A percentile compares a stretch with the other conserved stretches of the same genome.
Conservation (phyloP, 2,797 vertebrate species). For the Otolemur crassicaudatus region DNA sequence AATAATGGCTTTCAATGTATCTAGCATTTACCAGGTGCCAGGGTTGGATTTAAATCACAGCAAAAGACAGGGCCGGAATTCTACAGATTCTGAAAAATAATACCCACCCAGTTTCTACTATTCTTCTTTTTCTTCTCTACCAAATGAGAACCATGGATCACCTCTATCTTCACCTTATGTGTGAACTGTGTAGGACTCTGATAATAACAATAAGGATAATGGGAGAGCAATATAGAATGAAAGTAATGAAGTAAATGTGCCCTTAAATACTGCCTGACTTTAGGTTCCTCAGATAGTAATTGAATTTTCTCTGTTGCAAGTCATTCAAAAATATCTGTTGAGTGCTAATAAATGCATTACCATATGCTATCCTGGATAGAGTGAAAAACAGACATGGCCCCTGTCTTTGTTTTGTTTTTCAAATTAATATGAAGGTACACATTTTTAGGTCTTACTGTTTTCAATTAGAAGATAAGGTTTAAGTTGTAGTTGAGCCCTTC, state of each 20-base stretch:
- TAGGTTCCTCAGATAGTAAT: not conserved
- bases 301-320: not conserved
- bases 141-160: not conserved
- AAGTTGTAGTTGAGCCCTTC: too few species aligned
- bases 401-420: too few species aligned
- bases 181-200: not conserved
- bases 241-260: not conserved
- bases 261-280: not conserved
- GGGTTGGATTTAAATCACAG: not conserved
- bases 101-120: not conserved
- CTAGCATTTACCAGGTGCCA: accelerated
- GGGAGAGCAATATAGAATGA: not conserved
- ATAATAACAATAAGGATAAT: not conserved
- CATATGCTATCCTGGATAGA: not conserved
- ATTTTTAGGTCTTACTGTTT: too few species aligned
- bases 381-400: not conserved
- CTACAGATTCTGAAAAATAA: not conserved
- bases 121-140: not conserved
- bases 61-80: not conserved
- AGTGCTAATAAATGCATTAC: not conserved
- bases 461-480: too few species aligned
- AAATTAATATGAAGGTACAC: too few species aligned
- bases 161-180: not conserved
- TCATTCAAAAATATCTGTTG: not conserved
- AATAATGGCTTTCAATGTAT: not conserved